Percentiles rank a stretch among this genome's conserved stretches.
Evolutionary conservation across 2,888 invertebrate species (phyloP).

Genomic region (Papilio protenor): DNA sequence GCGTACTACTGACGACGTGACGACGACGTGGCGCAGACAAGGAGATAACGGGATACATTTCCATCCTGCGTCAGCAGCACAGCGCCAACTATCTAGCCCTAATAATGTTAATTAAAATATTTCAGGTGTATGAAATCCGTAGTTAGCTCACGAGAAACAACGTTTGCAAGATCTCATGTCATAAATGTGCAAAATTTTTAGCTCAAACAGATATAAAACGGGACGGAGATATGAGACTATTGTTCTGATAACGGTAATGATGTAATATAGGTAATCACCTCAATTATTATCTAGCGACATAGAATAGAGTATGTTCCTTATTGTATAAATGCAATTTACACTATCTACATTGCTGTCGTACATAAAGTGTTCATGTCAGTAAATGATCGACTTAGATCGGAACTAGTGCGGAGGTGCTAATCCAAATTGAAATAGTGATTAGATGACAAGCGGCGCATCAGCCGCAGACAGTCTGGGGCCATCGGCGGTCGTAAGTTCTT

Average conservation of each 20-base stretch:
- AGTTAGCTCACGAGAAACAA: too few species aligned
- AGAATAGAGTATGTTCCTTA: not conserved
- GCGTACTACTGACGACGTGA: not conserved
- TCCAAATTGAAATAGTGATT: not conserved
- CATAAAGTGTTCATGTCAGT: not conserved
- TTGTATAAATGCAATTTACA: not conserved
- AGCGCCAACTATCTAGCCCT: not conserved
- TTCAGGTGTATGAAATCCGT: not conserved
- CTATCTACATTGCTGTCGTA: not conserved
- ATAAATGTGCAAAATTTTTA: too few species aligned
- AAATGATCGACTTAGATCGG: not conserved
- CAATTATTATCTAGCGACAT: not conserved
- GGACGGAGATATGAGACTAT: too few species aligned
- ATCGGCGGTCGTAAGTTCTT: too few species aligned
- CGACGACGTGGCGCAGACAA: not conserved
- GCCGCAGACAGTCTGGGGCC: not conserved
- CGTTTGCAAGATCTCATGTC: too few species aligned
- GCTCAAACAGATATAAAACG: too few species aligned
- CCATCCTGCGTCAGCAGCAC: not conserved
- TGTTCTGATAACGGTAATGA: too few species aligned
- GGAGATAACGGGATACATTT: not conserved
- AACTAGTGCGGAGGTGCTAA: not conserved
- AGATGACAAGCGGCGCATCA: not conserved
- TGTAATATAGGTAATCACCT: not conserved
- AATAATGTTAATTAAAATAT: not conserved